Base-by-base conservation (phyloP, 2,113 vertebrate species). In the Prionailurus viverrinus region DNA sequence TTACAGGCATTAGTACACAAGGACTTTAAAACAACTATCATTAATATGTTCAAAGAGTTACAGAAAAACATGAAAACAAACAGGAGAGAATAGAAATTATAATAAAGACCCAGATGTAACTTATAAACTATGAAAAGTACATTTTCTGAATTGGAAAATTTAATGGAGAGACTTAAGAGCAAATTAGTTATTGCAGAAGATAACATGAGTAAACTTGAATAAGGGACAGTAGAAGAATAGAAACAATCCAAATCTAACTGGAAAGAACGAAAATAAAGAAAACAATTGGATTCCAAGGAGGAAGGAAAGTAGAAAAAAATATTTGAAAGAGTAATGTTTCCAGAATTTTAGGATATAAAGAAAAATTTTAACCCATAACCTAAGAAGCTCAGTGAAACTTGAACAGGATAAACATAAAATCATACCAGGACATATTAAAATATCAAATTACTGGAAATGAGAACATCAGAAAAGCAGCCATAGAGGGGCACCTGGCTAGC, bases 381-480 rank as follows among this genome's bases (percentile, higher is more conserved):
- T 33, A 45, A 66, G 81, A 94, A 94, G 31, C 63, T 80, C 41
- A 79, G 0, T 73, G 80, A 96, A 86, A 45, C 53, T 39, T 27
- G 55, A 39, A 53, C 33, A 86, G 10, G 36, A 78, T 93, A 58
- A 76, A 93, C 16, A 87, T 36, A 89, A 78, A 76, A 58, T 15
- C 4, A 45, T 78, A 48, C 25, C 5, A 53, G 29, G 63, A n/a
- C 55, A 65, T 69, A 29, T 66, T 83, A 21, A 29, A 21, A 29
- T 79, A 85, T 90, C 36, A 79, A 85, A 71, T 94, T 80, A 86
- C 25, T 96, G 29, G 29, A 94, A 94, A 91, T 90, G 29, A 83
- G 55, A 76, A 92, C 93, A 58, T 15, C 18, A 58, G 48, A 74
- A 88, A 73, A 91, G 51, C 16, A 87, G 55, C 33, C 19, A 81